phyloP scores from a whole-genome alignment of 1,140 invertebrate genomes.

The Stegodyphus dumicola region DNA sequence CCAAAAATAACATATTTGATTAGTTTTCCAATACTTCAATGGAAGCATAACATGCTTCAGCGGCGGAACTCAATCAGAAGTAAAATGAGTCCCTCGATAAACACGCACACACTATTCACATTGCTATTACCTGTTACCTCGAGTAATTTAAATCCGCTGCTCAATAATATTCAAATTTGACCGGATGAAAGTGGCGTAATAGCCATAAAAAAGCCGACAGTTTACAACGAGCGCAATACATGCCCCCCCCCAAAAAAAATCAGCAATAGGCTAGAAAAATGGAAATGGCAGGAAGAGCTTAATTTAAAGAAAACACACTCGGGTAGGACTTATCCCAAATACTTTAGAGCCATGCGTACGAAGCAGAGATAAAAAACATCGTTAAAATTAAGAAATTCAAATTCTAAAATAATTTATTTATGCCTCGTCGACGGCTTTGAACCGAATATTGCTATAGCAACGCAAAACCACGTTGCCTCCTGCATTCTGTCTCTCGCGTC shows the following conservation, averaged over 20 bases:
- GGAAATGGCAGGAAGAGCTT: not conserved
- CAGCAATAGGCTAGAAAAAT: not conserved
- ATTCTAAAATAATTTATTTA: constrained; percentile 61
- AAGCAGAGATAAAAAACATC: not conserved
- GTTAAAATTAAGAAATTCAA: constrained; percentile 59
- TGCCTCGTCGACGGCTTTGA: not conserved
- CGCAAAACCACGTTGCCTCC: not conserved
- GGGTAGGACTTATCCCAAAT: constrained; percentile 11
- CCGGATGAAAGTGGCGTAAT: not conserved
- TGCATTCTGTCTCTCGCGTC: too few species aligned
- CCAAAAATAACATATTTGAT: too few species aligned
- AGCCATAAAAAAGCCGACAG: constrained; percentile 1
- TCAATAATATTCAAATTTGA: not conserved
- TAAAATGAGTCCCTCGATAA: too few species aligned
- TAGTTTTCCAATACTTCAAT: too few species aligned
- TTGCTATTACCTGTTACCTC: too few species aligned
- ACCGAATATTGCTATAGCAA: constrained; percentile 36
- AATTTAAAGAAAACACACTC: constrained; percentile 5
- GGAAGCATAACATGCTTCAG: too few species aligned
- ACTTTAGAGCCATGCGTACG: not conserved
- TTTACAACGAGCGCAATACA: constrained; percentile 33
- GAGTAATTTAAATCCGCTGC: too few species aligned
- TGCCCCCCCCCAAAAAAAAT: constrained; percentile 13
- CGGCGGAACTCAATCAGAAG: too few species aligned
- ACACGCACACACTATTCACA: too few species aligned